Conservation (phyloP, 2,888 invertebrate genomes). For the Tetranychus piercei region DNA sequence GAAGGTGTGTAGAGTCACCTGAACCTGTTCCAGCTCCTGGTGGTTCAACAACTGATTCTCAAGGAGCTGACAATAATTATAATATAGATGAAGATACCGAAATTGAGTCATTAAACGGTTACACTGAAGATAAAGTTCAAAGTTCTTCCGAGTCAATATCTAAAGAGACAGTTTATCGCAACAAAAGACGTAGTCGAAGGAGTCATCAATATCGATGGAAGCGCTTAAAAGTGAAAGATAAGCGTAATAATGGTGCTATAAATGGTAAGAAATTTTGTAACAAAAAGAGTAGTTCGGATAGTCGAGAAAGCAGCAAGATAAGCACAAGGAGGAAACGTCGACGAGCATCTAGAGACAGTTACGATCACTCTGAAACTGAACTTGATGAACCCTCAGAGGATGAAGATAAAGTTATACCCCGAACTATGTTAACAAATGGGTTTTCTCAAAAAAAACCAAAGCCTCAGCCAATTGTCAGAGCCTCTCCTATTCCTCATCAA, state of each 20-base stretch:
- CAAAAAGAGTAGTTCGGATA: neutral
- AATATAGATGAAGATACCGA: constrained; percentile 12
- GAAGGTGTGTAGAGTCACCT: neutral
- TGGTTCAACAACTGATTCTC: neutral
- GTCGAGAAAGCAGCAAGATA: neutral
- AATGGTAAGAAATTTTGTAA: neutral
- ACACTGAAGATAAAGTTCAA: neutral
- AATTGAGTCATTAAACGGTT: neutral
- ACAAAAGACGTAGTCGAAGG: neutral
- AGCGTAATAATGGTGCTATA: neutral
- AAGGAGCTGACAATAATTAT: neutral
- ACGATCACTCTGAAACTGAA: neutral
- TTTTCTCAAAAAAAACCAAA: neutral
- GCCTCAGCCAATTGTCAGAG: neutral
- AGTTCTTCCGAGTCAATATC: neutral
- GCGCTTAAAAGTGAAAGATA: neutral
- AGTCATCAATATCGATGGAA: neutral
- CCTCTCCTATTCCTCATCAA: neutral
- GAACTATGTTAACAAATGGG: neutral
- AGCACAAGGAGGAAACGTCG: neutral
- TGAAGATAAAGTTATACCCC: neutral
- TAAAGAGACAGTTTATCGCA: neutral
- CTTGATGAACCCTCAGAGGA: neutral
- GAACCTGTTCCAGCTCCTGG: neutral
- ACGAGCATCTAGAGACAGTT: neutral